These are phyloP conservation scores for Therioaphis trifolii DNA, from an alignment of 2,888 invertebrate genomes.

Conservation along the genomic window DNA sequence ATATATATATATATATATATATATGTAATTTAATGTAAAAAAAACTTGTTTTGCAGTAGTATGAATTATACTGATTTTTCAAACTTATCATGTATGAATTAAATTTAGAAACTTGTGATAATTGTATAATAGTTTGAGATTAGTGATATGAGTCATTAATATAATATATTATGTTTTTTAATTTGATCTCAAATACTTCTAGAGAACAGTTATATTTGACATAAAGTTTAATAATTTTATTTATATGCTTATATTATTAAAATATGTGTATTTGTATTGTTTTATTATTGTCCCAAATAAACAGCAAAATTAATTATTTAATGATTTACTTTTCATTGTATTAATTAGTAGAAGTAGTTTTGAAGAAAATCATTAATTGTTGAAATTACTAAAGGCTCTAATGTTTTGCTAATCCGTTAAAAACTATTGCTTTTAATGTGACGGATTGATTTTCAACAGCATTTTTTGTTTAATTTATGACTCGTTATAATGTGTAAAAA, in stretches of 20 bases:
- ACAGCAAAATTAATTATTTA: background rate
- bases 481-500: too few relatives aligned
- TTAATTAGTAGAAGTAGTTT: too few relatives aligned
- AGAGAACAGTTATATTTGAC: slow-evolving; percentile 30
- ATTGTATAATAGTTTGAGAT: slow-evolving; percentile 7
- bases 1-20: background rate
- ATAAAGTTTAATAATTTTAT: background rate
- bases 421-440: too few relatives aligned
- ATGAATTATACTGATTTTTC: slow-evolving; percentile 3
- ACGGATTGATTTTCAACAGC: too few relatives aligned
- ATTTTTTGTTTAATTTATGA: too few relatives aligned
- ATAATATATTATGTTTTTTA: slow-evolving; percentile 12
- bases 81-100: background rate
- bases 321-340: background rate
- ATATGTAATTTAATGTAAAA: background rate
- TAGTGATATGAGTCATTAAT: slow-evolving; percentile 24
- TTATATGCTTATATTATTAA: background rate
- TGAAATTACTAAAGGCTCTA: too few relatives aligned
- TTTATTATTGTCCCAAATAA: slow-evolving; percentile 1
- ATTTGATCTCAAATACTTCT: slow-evolving; percentile 26
- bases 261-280: background rate
- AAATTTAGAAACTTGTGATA: slow-evolving; percentile 10
- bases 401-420: too few relatives aligned
- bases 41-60: background rate
- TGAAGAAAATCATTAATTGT: too few relatives aligned